Evolutionary conservation across 2,888 invertebrate species (phyloP), one percentile per base, ranked within the genome.

Genomic region (Caenorhabditis sp.): DNA sequence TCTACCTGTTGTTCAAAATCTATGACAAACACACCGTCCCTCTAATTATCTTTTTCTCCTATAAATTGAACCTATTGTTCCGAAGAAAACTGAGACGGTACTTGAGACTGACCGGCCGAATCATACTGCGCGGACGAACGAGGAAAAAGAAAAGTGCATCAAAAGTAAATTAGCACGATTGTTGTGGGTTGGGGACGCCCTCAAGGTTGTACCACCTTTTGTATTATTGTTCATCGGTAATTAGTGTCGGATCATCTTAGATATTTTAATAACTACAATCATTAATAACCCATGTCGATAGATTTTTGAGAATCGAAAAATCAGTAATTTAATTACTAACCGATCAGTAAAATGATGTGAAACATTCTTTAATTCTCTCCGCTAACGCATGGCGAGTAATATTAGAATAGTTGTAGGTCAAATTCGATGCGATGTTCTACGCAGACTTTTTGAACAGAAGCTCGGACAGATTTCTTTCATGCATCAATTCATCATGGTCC

Each of bases 161-260:
- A 43, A 43, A 43, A 43, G 43, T 43, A 43, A 43, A 43, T 43
- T 43, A 43, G 43, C 43, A 43, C 43, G 1, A 65, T 69, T 14
- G 12, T 64, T 1, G 69, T 69, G 8, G 31, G 4, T 43, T 1
- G 69, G 63, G 8, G 31, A 6, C 14, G 14, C 14, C 43, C 43
- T 14, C 43, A 43, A 43, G 43, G 43, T 43, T 43, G 43, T 43
- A 43, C 43, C 43, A 43, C 43, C 43, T 43, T 36, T 43, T 43
- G 43, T 43, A 43, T 43, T 43, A 4, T 31, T 31, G 10, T 31
- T 31, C 31, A 6, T 43, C 43, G 43, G 43, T 43, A 43, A 43
- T 43, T 43, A 43, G 43, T 14, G 43, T 17, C 43, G 43, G 43
- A 43, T 43, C 43, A 43, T 43, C 14, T 43, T 43, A 10, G 43